A percentile compares a stretch with the other conserved stretches of the same genome.
Evolutionary conservation across 1,140 invertebrate species (phyloP).

Genomic region (Drosophila ironensis): DNA sequence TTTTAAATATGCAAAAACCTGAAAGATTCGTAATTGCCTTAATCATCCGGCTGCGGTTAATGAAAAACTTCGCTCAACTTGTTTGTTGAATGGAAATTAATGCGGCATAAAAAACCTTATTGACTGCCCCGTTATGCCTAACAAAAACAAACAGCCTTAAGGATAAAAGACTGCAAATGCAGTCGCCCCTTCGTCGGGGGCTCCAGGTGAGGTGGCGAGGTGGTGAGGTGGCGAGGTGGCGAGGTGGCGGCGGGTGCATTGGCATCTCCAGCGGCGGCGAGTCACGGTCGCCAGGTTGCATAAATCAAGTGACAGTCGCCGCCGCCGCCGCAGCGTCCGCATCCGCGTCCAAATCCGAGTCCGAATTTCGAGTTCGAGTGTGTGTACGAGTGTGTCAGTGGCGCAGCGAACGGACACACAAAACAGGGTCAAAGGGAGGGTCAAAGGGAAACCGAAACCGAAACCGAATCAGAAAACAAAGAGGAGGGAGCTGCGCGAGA

Average conservation of each 20-base stretch:
- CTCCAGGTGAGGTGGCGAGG: neutral
- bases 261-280: conserved; percentile 4
- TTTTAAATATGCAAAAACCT: too few relatives aligned
- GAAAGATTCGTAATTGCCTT: too few relatives aligned
- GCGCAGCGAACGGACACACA: conserved; percentile 23
- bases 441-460: neutral
- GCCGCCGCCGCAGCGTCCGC: neutral
- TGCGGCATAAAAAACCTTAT: conserved; percentile 10
- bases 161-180: too few relatives aligned
- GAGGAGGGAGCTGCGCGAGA: conserved; percentile 29
- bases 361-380: too few relatives aligned
- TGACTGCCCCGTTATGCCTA: conserved; percentile 16
- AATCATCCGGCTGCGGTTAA: too few relatives aligned
- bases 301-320: conserved; percentile 51
- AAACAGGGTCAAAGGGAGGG: neutral
- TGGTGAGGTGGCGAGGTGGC: neutral
- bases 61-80: too few relatives aligned
- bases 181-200: too few relatives aligned
- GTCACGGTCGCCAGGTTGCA: conserved; percentile 52
- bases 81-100: conserved; percentile 18
- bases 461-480: too few relatives aligned
- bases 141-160: conserved; percentile 26
- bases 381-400: conserved; percentile 47
- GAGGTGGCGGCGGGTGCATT: neutral
- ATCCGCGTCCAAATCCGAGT: too few relatives aligned